These are phyloP conservation scores for Bufo gargarizans DNA, from an alignment of 2,113 vertebrate genomes.

Conservation along the genomic window DNA sequence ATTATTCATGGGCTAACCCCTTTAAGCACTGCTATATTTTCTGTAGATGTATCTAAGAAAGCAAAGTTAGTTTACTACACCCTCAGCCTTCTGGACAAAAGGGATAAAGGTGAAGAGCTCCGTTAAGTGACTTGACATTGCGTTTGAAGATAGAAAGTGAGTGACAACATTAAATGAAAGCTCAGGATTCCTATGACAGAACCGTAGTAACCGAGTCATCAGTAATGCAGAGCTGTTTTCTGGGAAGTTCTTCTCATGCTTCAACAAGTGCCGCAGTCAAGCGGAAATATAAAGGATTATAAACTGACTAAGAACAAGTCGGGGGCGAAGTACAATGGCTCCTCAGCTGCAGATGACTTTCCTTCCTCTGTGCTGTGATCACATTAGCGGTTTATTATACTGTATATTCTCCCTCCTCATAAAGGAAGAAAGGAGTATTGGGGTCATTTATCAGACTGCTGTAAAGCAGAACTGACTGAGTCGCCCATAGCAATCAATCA, in stretches of 20 bases:
- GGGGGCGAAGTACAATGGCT: conserved; percentile 18
- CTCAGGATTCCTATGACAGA: neutral
- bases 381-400: neutral
- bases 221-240: neutral
- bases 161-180: neutral
- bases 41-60: neutral
- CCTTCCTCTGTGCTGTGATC: conserved; percentile 2
- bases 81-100: neutral
- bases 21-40: neutral
- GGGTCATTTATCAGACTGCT: no score
- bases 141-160: conserved; percentile 1
- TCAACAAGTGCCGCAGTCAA: neutral
- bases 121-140: neutral
- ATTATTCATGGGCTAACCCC: no score
- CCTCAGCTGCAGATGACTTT: conserved; percentile 19
- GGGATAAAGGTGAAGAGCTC: neutral
- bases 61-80: neutral
- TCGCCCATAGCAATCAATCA: no score
- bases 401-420: neutral
- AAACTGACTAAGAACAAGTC: conserved; percentile 23
- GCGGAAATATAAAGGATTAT: conserved; percentile 1
- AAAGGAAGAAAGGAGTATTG: no score
- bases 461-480: no score
- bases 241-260: conserved; percentile 16
- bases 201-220: conserved; percentile 21